Percentiles rank a stretch among this genome's conserved stretches.
Evolutionary conservation across 2,888 invertebrate species (phyloP).

Genomic region (Acleris literana): DNA sequence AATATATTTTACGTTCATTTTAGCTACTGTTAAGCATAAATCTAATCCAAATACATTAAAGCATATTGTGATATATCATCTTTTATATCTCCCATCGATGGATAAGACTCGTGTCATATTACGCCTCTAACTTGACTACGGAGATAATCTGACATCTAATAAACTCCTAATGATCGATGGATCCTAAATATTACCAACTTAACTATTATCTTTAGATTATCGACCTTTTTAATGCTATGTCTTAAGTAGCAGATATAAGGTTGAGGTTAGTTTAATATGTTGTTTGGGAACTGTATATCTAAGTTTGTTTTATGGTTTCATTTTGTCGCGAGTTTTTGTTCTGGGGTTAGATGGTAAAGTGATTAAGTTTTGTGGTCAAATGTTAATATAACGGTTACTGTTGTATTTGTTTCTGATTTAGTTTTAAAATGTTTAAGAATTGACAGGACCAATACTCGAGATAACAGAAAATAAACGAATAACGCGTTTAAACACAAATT

Average conservation of each 20-base stretch:
- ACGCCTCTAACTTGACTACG: constrained; percentile 57
- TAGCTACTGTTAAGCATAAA: no score
- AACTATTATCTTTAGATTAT: constrained; percentile 20
- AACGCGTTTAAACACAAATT: no score
- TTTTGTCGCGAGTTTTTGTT: constrained; percentile 59
- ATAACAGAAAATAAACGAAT: no score
- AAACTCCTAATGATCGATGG: constrained; percentile 71
- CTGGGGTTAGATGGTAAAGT: constrained; percentile 60
- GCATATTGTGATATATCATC: constrained; percentile 29
- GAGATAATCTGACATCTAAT: constrained; percentile 72
- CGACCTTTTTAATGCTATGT: not conserved
- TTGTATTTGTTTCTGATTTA: constrained; percentile 41
- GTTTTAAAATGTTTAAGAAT: not conserved
- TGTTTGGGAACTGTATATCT: constrained; percentile 32
- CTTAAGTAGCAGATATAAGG: constrained; percentile 41
- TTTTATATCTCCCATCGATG: constrained; percentile 40
- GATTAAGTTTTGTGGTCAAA: constrained; percentile 70
- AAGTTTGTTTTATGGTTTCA: constrained; percentile 44
- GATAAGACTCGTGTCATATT: constrained; percentile 63
- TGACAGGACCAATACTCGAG: no score
- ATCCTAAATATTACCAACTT: constrained; percentile 45
- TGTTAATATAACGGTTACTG: constrained; percentile 49
- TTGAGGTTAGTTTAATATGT: constrained; percentile 38
- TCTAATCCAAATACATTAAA: not conserved
- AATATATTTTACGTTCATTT: no score